Percentiles rank a stretch among this genome's conserved stretches.
phyloP scores from a whole-genome alignment of 2,888 invertebrate species.

The Cantharis nigra region DNA sequence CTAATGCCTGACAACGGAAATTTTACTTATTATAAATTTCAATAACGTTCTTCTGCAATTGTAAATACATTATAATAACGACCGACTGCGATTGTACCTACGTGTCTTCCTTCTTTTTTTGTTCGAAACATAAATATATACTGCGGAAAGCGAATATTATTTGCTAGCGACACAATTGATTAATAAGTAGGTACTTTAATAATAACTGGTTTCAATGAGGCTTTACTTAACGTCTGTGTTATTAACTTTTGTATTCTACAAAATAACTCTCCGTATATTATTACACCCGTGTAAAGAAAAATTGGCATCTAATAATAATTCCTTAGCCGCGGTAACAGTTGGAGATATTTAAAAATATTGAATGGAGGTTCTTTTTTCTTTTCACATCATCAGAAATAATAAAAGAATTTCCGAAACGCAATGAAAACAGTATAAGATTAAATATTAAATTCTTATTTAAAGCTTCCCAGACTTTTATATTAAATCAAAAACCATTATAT shows the following conservation, averaged over 20 bases:
- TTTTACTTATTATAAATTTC: background rate
- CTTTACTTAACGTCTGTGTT: background rate
- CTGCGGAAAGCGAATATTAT: background rate
- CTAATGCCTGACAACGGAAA: slow-evolving; percentile 11
- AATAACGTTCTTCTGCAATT: background rate
- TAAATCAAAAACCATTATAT: background rate
- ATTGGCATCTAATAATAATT: background rate
- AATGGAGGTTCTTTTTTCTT: background rate
- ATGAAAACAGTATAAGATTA: background rate
- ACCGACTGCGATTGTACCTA: background rate
- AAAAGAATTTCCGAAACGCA: background rate
- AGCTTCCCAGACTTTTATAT: background rate
- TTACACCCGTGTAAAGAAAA: background rate
- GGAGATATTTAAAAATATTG: background rate
- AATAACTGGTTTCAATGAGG: background rate
- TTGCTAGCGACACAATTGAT: background rate
- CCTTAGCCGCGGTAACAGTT: background rate
- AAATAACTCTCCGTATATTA: background rate
- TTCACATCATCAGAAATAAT: background rate
- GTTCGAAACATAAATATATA: background rate
- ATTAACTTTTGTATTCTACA: background rate
- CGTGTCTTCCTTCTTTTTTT: background rate
- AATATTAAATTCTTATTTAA: background rate
- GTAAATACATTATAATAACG: background rate
- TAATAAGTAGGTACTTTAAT: background rate